Evolutionary conservation across 2,888 invertebrate species (phyloP).

Genomic region (Cordylochernes scorpioides): DNA sequence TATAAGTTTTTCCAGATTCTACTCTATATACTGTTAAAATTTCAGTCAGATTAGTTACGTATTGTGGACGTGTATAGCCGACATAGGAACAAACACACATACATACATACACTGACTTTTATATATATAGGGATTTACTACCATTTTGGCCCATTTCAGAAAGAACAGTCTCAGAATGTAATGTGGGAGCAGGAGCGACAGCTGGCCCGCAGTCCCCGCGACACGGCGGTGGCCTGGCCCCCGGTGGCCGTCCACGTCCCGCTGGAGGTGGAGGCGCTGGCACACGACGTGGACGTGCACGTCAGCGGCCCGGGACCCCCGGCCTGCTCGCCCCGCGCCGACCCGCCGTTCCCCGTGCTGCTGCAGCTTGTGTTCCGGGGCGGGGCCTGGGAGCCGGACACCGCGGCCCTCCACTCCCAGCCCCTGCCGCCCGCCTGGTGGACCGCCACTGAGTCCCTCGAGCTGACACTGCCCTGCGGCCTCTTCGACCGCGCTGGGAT

Average conservation of each 20-base stretch:
- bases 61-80: too few relatives aligned
- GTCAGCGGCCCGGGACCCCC: too few relatives aligned
- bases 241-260: conserved; percentile 10
- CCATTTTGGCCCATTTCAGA: too few relatives aligned
- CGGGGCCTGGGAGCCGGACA: not conserved
- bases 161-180: too few relatives aligned
- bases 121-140: too few relatives aligned
- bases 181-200: too few relatives aligned
- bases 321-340: conserved; percentile 4
- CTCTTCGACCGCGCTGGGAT: conserved; percentile 9
- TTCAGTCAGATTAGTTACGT: too few relatives aligned
- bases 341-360: conserved; percentile 1
- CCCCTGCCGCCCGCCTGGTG: conserved; percentile 4
- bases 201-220: too few relatives aligned
- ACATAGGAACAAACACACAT: too few relatives aligned
- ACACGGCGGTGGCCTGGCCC: conserved; percentile 9
- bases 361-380: conserved; percentile 9
- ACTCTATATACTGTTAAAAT: too few relatives aligned
- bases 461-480: conserved; percentile 8
- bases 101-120: too few relatives aligned
- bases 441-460: conserved; percentile 6
- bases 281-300: conserved; percentile 9
- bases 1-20: too few relatives aligned
- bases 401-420: conserved; percentile 6
- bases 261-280: conserved; percentile 12